Percentiles rank a stretch among this genome's conserved stretches.
phyloP scores from a whole-genome alignment of 2,113 vertebrate genomes.

The Pungitius pungitius region DNA sequence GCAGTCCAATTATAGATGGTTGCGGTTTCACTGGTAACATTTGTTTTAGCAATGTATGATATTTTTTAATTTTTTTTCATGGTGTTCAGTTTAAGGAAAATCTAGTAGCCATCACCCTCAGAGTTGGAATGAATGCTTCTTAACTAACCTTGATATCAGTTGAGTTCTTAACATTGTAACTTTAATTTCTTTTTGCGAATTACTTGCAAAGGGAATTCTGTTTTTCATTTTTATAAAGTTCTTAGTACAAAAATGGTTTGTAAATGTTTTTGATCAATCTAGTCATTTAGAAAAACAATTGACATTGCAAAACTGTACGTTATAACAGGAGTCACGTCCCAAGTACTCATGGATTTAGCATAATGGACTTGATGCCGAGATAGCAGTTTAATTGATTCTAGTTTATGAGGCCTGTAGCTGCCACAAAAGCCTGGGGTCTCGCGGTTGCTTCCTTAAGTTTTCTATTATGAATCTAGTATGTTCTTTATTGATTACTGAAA shows the following conservation, averaged over 20 bases:
- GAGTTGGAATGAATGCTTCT: slow-evolving; percentile 29
- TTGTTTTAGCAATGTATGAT: slow-evolving; percentile 10
- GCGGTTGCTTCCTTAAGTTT: no score
- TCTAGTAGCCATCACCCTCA: neutral
- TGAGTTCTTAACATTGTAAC: slow-evolving; percentile 13
- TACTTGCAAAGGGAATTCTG: slow-evolving; percentile 10
- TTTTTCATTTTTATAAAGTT: slow-evolving; percentile 45
- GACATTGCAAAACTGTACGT: neutral
- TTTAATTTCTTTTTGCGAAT: neutral
- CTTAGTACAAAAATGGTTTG: slow-evolving; percentile 27
- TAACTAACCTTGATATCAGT: slow-evolving; percentile 15
- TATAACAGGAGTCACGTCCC: neutral
- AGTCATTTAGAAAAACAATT: neutral
- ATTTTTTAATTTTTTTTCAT: slow-evolving; percentile 28
- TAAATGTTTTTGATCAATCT: neutral
- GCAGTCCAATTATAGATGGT: neutral
- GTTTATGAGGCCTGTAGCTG: neutral
- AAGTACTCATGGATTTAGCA: neutral
- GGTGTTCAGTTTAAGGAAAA: slow-evolving; percentile 5
- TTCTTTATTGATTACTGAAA: no score
- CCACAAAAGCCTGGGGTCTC: neutral
- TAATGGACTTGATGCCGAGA: neutral
- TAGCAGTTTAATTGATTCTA: neutral
- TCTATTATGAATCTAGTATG: no score
- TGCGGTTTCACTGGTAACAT: slow-evolving; percentile 15